A percentile compares a stretch with the other conserved stretches of the same genome.
Evolutionary conservation across 2,888 invertebrate genomes (phyloP).

Genomic region (Tachina lurida): DNA sequence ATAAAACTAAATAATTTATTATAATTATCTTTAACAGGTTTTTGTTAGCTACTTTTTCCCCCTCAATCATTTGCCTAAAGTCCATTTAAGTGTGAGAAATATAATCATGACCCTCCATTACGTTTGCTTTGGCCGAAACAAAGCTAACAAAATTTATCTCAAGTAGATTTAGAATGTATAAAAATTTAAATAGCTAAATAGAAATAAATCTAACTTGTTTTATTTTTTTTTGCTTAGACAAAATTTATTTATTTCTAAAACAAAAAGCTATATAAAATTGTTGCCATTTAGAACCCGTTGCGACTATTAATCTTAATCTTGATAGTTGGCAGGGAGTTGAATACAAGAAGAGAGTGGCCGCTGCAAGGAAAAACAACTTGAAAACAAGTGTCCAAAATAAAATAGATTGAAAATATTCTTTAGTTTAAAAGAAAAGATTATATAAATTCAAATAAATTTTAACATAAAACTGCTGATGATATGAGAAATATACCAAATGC

Average conservation of each 20-base stretch:
- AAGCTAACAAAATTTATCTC: constrained; percentile 12
- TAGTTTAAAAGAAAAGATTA: constrained; percentile 2
- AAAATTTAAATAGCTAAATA: constrained; percentile 37
- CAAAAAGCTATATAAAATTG: constrained; percentile 19
- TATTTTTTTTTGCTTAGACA: not conserved
- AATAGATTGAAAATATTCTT: constrained; percentile 1
- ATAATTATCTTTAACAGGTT: constrained; percentile 37
- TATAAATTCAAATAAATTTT: not conserved
- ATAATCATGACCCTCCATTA: constrained; percentile 49
- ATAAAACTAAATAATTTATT: constrained; percentile 31
- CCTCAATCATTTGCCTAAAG: constrained; percentile 20
- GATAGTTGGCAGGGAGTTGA: constrained; percentile 3
- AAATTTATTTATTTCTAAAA: constrained; percentile 16
- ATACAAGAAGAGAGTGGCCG: not conserved
- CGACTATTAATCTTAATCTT: constrained; percentile 67
- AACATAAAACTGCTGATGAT: not conserved
- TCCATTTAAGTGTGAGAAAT: constrained; percentile 56
- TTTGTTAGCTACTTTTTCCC: not conserved
- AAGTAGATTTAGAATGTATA: constrained; percentile 30
- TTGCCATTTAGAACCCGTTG: constrained; percentile 66
- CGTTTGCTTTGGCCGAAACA: not conserved
- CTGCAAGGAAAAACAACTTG: not conserved
- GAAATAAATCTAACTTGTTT: constrained; percentile 46
- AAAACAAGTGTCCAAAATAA: constrained; percentile 9
- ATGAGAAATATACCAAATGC: not conserved